Percentiles rank a stretch among this genome's conserved stretches.
phyloP scores from a whole-genome alignment of 2,113 vertebrate species.

The Apteryx mantelli region DNA sequence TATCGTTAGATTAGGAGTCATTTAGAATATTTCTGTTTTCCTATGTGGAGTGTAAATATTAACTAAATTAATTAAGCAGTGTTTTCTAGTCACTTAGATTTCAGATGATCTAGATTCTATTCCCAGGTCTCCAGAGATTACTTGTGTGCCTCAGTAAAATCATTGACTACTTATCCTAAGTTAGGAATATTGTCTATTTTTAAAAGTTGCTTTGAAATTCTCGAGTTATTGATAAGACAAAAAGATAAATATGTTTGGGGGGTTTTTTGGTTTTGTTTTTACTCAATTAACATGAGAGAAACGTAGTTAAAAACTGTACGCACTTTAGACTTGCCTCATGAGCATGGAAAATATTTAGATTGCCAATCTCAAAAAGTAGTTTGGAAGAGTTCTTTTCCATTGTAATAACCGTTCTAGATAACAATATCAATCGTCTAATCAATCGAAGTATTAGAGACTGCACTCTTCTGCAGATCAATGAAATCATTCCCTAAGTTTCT shows the following conservation, averaged over 20 bases:
- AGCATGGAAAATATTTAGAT: neutral
- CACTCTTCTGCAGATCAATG: neutral
- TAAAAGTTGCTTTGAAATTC: neutral
- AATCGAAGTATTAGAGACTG: neutral
- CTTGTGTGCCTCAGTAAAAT: neutral
- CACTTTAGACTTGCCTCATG: neutral
- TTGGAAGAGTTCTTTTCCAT: neutral
- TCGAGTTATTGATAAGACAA: neutral
- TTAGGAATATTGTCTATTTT: neutral
- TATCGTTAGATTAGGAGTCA: slow-evolving; percentile 11
- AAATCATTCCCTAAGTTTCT: slow-evolving; percentile 17
- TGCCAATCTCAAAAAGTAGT: neutral
- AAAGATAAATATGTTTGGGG: neutral
- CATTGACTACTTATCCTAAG: neutral
- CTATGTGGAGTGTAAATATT: slow-evolving; percentile 21
- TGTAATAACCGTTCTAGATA: slow-evolving; percentile 27
- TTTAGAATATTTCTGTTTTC: slow-evolving; percentile 33
- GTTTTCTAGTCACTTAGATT: neutral
- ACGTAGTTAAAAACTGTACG: neutral
- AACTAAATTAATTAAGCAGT: slow-evolving; percentile 5
- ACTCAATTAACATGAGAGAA: neutral
- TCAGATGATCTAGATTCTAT: neutral
- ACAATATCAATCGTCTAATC: slow-evolving; percentile 1
- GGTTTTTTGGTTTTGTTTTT: neutral
- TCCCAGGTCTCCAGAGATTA: neutral